Percentiles rank a stretch among this genome's conserved stretches.
phyloP scores from a whole-genome alignment of 2,113 vertebrate genomes.

The Cinclus cinclus region DNA sequence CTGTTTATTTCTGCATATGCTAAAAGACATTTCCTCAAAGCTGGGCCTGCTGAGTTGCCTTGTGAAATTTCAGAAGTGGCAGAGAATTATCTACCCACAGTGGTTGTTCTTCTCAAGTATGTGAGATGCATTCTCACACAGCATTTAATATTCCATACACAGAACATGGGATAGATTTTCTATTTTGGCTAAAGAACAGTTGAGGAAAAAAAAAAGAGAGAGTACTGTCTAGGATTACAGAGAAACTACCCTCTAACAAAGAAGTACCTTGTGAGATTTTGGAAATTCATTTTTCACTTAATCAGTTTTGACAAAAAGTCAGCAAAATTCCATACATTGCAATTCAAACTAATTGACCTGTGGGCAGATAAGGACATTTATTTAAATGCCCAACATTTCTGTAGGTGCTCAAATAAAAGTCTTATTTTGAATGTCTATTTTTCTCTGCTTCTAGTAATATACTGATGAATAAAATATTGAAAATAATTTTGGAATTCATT shows the following conservation, averaged over 20 bases:
- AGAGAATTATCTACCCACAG: background rate
- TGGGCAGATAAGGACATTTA: background rate
- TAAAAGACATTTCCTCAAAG: background rate
- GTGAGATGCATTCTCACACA: background rate
- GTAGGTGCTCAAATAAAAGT: background rate
- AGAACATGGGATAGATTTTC: background rate
- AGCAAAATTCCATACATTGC: background rate
- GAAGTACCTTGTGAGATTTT: fast-evolving
- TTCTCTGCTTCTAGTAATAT: background rate
- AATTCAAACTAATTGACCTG: background rate
- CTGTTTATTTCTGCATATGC: background rate
- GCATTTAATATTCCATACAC: background rate
- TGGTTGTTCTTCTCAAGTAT: background rate
- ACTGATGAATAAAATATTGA: background rate
- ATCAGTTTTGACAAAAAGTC: background rate
- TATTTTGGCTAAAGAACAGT: background rate
- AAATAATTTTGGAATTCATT: background rate
- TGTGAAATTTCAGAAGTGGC: background rate
- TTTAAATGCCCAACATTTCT: background rate
- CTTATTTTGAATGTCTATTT: background rate
- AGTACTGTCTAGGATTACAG: background rate
- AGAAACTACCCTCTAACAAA: background rate
- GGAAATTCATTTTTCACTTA: background rate
- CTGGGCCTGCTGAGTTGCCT: background rate
- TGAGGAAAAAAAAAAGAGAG: too few species aligned